phyloP scores from a whole-genome alignment of 2,888 invertebrate species.

The Drosophila neutralis region DNA sequence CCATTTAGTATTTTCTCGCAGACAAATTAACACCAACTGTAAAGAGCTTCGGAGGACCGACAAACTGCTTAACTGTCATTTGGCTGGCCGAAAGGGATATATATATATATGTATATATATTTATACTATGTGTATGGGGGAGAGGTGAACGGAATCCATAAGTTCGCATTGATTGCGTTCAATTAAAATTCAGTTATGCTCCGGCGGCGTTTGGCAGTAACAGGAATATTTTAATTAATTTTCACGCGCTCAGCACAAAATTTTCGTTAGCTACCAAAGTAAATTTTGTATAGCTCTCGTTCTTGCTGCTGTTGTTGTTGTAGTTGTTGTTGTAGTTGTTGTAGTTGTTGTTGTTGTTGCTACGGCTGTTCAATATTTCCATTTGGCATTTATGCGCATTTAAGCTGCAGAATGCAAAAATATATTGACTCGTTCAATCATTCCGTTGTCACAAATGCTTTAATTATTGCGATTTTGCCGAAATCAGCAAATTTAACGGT shows the following conservation, averaged over 20 bases:
- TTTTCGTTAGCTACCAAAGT: constrained; percentile 63
- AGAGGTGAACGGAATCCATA: constrained; percentile 63
- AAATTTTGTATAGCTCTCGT: constrained; percentile 45
- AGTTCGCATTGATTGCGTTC: constrained; percentile 85
- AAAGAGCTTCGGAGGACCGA: constrained; percentile 51
- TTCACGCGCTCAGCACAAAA: constrained; percentile 83
- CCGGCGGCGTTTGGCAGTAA: constrained; percentile 72
- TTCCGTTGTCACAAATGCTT: constrained; percentile 41
- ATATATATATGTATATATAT: neutral
- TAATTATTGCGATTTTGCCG: constrained; percentile 46
- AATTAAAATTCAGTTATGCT: constrained; percentile 85
- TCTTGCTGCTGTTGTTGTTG: constrained; percentile 21
- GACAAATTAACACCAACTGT: constrained; percentile 74
- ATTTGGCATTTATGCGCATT: constrained; percentile 53
- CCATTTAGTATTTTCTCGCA: constrained; percentile 67
- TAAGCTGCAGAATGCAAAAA: constrained; percentile 44
- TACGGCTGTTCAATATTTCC: constrained; percentile 45
- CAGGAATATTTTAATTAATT: constrained; percentile 85
- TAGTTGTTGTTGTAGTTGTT: neutral
- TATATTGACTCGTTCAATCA: constrained; percentile 36
- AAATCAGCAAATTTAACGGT: constrained; percentile 39
- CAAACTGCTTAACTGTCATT: constrained; percentile 51
- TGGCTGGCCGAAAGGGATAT: constrained; percentile 13
- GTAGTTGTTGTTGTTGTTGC: constrained; percentile 22
- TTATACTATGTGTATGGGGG: neutral